Percentiles rank a stretch among this genome's conserved stretches.
Conservation (phyloP, 2,888 invertebrate species). For the Ichneumoninae sp. region DNA sequence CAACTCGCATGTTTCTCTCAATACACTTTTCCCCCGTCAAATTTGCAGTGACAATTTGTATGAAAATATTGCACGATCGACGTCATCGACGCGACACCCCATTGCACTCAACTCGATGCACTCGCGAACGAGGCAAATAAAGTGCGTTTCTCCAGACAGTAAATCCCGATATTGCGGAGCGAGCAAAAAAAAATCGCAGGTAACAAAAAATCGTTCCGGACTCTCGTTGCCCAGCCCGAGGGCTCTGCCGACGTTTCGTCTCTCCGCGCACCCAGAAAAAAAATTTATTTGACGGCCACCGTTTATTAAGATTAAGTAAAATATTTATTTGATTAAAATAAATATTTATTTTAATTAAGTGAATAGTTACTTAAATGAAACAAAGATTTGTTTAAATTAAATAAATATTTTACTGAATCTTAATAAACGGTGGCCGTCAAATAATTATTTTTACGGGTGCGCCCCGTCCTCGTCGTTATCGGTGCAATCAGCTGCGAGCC, state of each 20-base stretch:
- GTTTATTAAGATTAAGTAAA: too few species aligned
- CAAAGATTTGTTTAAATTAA: too few species aligned
- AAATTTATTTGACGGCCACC: too few species aligned
- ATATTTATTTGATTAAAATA: too few species aligned
- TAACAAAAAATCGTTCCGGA: constrained; percentile 28
- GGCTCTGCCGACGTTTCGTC: neutral
- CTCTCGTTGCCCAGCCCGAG: constrained; percentile 24
- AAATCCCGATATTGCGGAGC: constrained; percentile 23
- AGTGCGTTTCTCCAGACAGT: constrained; percentile 15
- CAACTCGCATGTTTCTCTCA: neutral
- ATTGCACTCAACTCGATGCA: constrained; percentile 12
- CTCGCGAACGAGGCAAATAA: constrained; percentile 1
- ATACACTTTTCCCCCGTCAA: neutral
- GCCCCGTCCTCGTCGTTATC: constrained; percentile 50
- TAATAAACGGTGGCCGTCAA: too few species aligned
- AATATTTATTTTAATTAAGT: too few species aligned
- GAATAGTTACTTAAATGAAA: too few species aligned
- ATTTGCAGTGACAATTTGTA: neutral
- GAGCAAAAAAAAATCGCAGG: neutral
- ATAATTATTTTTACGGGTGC: too few species aligned
- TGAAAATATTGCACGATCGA: neutral
- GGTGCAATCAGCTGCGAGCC: constrained; percentile 52
- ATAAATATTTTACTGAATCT: too few species aligned
- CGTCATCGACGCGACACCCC: neutral
- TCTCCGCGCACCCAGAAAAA: neutral